A percentile compares a stretch with the other conserved stretches of the same genome.
These are phyloP conservation scores for Rhopalosiphum padi DNA, from an alignment of 1,140 invertebrate species.

Conservation along the genomic window DNA sequence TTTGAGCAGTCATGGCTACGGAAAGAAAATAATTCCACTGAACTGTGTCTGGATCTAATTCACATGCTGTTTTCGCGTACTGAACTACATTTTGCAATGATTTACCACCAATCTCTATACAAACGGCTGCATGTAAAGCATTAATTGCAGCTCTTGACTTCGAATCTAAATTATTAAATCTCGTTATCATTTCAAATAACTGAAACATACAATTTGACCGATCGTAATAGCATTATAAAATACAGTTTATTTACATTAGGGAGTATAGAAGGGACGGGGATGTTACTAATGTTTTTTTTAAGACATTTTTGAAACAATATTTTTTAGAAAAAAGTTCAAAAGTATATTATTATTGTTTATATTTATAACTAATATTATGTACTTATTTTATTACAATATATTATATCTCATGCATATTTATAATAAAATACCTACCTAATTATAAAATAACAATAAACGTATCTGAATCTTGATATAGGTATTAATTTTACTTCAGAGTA, in stretches of 20 bases:
- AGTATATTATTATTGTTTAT: background rate
- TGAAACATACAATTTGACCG: background rate
- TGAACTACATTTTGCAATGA: background rate
- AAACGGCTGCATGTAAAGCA: background rate
- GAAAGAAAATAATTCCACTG: constrained; percentile 28
- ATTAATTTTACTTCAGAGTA: no score
- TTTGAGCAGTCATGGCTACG: background rate
- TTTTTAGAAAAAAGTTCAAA: background rate
- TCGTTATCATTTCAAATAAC: constrained; percentile 30
- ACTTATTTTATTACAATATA: background rate
- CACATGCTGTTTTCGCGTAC: constrained; percentile 35
- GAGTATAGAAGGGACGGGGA: no score
- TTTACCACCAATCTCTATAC: background rate
- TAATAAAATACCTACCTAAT: no score
- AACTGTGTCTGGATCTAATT: constrained; percentile 12
- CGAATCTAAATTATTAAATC: background rate
- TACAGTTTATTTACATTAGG: no score
- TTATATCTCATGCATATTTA: background rate
- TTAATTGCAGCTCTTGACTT: constrained; percentile 34
- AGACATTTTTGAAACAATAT: no score
- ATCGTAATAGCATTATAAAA: background rate
- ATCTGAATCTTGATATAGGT: no score
- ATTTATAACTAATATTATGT: background rate
- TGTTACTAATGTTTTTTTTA: no score
- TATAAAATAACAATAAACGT: no score